Conservation (phyloP, 2,888 invertebrate species). For the Athripsodes cinereus region DNA sequence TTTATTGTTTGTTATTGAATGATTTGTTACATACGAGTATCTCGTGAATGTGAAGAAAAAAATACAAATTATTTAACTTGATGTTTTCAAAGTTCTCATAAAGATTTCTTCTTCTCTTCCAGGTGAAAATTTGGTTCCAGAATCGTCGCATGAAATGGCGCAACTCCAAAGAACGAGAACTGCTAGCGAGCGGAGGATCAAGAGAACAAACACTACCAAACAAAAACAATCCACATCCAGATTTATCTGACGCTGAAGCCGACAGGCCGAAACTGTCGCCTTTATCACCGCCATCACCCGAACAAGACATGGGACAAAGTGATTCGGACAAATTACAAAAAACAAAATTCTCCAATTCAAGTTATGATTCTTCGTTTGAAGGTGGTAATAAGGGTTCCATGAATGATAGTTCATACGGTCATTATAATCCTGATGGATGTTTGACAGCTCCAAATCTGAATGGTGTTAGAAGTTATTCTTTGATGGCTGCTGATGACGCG, state of each 20-base stretch:
- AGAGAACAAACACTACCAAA: slow-evolving; percentile 93
- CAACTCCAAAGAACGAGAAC: slow-evolving; percentile 93
- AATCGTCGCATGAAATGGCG: slow-evolving; percentile 99
- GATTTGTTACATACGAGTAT: too few relatives aligned
- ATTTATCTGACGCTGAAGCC: slow-evolving; percentile 82
- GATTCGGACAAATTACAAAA: slow-evolving; percentile 29
- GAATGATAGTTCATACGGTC: slow-evolving; percentile 8
- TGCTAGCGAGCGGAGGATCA: slow-evolving; percentile 88
- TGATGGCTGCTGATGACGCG: slow-evolving; percentile 40
- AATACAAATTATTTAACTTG: too few relatives aligned
- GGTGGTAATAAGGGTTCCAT: slow-evolving; percentile 23
- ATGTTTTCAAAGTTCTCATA: background rate
- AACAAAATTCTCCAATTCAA: slow-evolving; percentile 34
- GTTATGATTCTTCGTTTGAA: slow-evolving; percentile 30
- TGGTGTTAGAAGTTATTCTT: slow-evolving; percentile 20
- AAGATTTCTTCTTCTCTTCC: slow-evolving; percentile 28
- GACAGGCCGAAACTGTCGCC: slow-evolving; percentile 68
- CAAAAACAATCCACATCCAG: slow-evolving; percentile 95
- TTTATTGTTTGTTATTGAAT: too few relatives aligned
- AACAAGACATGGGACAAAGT: slow-evolving; percentile 34
- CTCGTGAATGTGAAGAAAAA: too few relatives aligned
- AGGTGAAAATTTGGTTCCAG: slow-evolving; percentile 80
- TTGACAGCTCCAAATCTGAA: slow-evolving; percentile 3
- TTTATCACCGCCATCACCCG: slow-evolving; percentile 43
- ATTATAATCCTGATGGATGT: slow-evolving; percentile 12